Evolutionary conservation across 2,113 vertebrate genomes (phyloP), one percentile per base, ranked within the genome.

Genomic region (Bufo gargarizans): DNA sequence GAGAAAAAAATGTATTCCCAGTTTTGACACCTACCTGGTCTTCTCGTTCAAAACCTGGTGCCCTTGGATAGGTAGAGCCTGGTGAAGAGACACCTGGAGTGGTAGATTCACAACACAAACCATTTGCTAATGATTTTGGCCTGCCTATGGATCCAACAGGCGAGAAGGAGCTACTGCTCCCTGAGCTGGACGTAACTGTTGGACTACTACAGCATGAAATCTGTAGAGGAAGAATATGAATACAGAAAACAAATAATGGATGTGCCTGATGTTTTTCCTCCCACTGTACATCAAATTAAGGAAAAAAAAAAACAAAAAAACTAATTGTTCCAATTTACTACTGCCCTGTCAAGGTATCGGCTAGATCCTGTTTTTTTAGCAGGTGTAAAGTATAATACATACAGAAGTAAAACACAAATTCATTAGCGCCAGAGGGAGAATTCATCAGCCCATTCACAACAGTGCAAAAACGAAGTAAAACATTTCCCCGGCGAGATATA

Each of bases 31-130:
- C 91, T 96, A 97, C 96, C 96, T 96, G 96, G 93, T 96, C 96
- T 93, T 95, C 96, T 89, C 95, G 94, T 93, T 96, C 96, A 95
- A 95, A 96, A 90, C 96, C 96, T 88, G 96, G 96, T 92, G 96
- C 96, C 95, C 94, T 96, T 77, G 95, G 95, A 94, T 96, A 96
- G 93, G 94, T 94, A 94, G 93, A 93, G 90, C 91, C 95, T 91
- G 95, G 95, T 93, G 95, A 95, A 84, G 95, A 94, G 91, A 96
- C 94, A 93, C 92, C 93, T 93, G 95, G 95, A 74, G 94, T 92
- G 91, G 91, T 93, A 91, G 94, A 95, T 89, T 96, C 95, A 91
- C 95, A 96, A 95, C 95, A 96, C 93, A 94, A 94, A 94, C 93
- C 91, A 89, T 95, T 95, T 95, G 94, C 95, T 93, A 96, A 94